Evolutionary conservation across 2,888 invertebrate species (phyloP).

Genomic region (Yponomeuta malinellus): DNA sequence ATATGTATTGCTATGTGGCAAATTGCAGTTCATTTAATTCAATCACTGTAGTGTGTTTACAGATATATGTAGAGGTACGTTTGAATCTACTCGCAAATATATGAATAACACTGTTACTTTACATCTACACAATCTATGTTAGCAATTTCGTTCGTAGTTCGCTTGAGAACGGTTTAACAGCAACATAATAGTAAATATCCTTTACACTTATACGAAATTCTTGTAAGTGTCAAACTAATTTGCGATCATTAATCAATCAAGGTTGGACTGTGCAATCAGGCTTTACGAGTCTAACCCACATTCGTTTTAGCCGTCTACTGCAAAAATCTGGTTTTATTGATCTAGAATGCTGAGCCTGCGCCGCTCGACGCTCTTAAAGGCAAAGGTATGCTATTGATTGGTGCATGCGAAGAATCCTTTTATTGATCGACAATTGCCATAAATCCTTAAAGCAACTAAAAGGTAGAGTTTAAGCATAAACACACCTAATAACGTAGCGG

Average conservation of each 20-base stretch:
- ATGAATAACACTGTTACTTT: no score
- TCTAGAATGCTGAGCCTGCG: not conserved
- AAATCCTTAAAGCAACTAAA: not conserved
- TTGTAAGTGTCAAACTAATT: not conserved
- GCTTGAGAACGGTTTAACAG: not conserved
- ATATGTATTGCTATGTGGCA: not conserved
- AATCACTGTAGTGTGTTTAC: no score
- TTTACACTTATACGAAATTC: not conserved
- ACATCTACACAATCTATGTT: no score
- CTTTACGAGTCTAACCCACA: slow-evolving; percentile 13
- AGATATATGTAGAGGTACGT: no score
- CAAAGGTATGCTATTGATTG: slow-evolving; percentile 9
- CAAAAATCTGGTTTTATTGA: slow-evolving; percentile 1
- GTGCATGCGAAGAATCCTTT: slow-evolving; percentile 8
- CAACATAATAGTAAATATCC: not conserved
- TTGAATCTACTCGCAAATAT: no score
- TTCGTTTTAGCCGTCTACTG: not conserved
- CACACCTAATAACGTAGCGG: not conserved
- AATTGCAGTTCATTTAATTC: no score
- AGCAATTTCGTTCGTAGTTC: no score
- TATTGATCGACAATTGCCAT: not conserved
- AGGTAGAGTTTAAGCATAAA: not conserved
- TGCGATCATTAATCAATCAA: not conserved
- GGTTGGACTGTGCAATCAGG: slow-evolving; percentile 5
- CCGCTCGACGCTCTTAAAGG: not conserved